These are phyloP conservation scores for Zygaena filipendulae DNA, from an alignment of 2,888 invertebrate species.

Conservation along the genomic window DNA sequence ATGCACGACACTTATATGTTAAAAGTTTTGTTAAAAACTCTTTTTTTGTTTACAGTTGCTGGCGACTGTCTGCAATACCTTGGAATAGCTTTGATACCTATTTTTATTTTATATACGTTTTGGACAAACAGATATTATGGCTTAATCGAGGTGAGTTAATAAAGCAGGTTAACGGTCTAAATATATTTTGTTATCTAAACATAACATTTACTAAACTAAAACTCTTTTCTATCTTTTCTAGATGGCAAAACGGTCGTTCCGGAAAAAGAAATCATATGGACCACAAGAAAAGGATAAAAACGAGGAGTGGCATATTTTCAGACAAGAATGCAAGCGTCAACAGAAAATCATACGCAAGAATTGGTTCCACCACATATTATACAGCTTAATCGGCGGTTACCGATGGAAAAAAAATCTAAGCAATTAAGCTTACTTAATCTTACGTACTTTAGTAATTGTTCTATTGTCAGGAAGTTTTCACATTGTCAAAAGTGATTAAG, in stretches of 20 bases:
- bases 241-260: constrained; percentile 51
- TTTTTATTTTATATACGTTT: constrained; percentile 37
- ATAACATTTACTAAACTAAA: neutral
- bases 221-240: constrained; percentile 19
- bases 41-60: constrained; percentile 53
- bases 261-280: constrained; percentile 45
- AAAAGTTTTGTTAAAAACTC: no score
- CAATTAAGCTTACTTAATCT: no score
- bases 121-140: constrained; percentile 39
- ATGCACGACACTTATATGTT: no score
- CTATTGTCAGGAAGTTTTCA: no score
- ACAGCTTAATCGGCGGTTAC: constrained; percentile 44
- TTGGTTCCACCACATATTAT: constrained; percentile 42
- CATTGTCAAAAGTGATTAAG: no score
- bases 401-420: no score
- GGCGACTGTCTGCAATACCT: constrained; percentile 43
- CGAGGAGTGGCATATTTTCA: constrained; percentile 71
- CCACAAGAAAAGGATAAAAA: constrained; percentile 62
- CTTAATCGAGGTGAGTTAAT: constrained; percentile 29
- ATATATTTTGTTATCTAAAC: neutral
- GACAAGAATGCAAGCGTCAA: constrained; percentile 46
- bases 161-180: neutral
- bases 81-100: constrained; percentile 47
- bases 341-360: constrained; percentile 35
- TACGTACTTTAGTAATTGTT: no score